Conservation (phyloP, 2,797 vertebrate species). For the Hirundo rustica region DNA sequence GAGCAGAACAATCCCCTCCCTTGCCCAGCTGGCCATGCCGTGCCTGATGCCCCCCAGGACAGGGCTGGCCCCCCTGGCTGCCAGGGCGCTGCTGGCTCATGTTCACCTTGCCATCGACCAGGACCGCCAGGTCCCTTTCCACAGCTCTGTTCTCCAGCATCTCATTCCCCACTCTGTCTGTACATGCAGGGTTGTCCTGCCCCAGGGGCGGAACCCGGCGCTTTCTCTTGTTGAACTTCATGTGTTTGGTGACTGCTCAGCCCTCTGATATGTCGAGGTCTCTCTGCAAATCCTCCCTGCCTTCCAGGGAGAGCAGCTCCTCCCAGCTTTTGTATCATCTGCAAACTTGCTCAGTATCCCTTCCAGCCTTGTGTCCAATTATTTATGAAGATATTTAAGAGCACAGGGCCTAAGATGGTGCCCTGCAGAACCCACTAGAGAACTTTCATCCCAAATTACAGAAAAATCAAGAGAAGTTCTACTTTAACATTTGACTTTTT, state of each 20-base stretch:
- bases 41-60: background rate
- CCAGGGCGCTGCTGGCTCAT: background rate
- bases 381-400: background rate
- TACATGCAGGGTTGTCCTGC: background rate
- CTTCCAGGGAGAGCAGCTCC: background rate
- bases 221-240: background rate
- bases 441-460: background rate
- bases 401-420: background rate
- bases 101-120: fast-evolving
- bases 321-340: background rate
- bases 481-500: background rate
- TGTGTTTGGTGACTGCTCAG: background rate
- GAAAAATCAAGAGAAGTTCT: background rate
- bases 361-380: background rate
- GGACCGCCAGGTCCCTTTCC: background rate
- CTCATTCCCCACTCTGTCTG: background rate
- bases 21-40: fast-evolving
- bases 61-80: background rate
- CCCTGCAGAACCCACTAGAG: background rate
- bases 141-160: background rate
- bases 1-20: background rate
- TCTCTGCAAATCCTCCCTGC: background rate
- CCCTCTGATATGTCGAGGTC: background rate
- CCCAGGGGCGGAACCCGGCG: background rate
- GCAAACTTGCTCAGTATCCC: background rate